A percentile compares a stretch with the other conserved stretches of the same genome.
phyloP scores from a whole-genome alignment of 2,797 vertebrate genomes.

The Varecia variegata region DNA sequence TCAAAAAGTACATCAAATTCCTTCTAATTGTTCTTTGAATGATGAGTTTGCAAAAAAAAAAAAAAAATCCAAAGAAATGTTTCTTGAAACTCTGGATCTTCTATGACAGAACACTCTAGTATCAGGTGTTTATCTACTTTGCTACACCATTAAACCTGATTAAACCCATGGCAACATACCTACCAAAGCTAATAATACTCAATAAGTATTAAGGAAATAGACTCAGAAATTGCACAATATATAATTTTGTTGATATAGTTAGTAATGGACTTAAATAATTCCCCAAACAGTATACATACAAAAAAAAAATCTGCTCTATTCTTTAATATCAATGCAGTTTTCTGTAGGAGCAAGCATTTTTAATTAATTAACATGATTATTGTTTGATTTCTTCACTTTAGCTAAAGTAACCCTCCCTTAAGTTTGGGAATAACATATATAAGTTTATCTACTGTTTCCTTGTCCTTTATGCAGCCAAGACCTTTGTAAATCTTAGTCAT shows the following conservation, averaged over 20 bases:
- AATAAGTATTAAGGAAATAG: not conserved
- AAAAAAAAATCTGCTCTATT: not conserved
- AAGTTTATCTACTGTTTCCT: not conserved
- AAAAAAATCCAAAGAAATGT: not conserved
- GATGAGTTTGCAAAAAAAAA: not conserved
- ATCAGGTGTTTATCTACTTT: not conserved
- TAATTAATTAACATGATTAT: not conserved
- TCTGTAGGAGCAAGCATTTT: not conserved
- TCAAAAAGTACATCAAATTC: not conserved
- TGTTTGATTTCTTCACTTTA: not conserved
- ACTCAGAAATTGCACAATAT: not conserved
- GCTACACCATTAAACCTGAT: not conserved
- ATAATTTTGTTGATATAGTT: not conserved
- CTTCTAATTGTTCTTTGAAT: not conserved
- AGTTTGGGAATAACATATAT: not conserved
- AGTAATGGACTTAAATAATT: not conserved
- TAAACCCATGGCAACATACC: not conserved
- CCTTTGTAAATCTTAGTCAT: not conserved
- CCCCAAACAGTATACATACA: not conserved
- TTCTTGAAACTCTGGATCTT: not conserved
- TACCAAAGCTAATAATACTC: not conserved
- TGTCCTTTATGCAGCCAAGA: not conserved
- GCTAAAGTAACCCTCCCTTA: not conserved
- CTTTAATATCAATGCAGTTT: not conserved
- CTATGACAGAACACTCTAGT: not conserved